Percentiles rank a stretch among this genome's conserved stretches.
Conservation (phyloP, 2,797 vertebrate species). For the Coregonus ussuriensis region DNA sequence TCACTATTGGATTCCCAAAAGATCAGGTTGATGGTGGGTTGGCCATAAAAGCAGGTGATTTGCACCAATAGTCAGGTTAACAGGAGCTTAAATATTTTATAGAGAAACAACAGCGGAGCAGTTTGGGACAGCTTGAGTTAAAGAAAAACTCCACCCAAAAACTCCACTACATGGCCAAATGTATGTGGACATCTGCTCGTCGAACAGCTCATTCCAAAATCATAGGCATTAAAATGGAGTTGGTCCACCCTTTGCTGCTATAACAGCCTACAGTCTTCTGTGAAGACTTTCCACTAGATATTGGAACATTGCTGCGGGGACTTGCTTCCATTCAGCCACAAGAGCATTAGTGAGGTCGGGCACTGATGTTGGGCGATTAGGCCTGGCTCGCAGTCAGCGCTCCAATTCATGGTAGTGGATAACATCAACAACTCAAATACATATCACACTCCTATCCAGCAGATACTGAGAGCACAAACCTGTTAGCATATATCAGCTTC, state of each 20-base stretch:
- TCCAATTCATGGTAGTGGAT: background rate
- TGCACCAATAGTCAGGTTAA: slow-evolving; percentile 52
- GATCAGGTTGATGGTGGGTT: slow-evolving; percentile 58
- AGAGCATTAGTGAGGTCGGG: too few species aligned
- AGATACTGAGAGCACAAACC: background rate
- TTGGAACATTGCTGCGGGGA: too few species aligned
- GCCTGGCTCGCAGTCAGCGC: too few species aligned
- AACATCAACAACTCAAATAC: background rate
- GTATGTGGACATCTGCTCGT: slow-evolving; percentile 24
- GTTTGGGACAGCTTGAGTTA: slow-evolving; percentile 45
- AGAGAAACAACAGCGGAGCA: slow-evolving; percentile 30
- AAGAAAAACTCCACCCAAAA: background rate
- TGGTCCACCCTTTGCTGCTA: too few species aligned
- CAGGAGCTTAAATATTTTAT: slow-evolving; percentile 70
- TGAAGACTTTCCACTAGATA: too few species aligned
- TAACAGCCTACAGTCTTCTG: too few species aligned
- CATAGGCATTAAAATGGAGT: too few species aligned
- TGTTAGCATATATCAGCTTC: background rate
- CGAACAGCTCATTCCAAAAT: background rate
- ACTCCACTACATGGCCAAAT: too few species aligned
- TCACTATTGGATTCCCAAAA: slow-evolving; percentile 58
- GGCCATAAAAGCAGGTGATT: slow-evolving; percentile 52
- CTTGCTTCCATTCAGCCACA: too few species aligned
- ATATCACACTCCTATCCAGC: background rate
- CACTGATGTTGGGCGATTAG: too few species aligned